Conservation (phyloP, 2,797 vertebrate species). For the Siniperca scherzeri region DNA sequence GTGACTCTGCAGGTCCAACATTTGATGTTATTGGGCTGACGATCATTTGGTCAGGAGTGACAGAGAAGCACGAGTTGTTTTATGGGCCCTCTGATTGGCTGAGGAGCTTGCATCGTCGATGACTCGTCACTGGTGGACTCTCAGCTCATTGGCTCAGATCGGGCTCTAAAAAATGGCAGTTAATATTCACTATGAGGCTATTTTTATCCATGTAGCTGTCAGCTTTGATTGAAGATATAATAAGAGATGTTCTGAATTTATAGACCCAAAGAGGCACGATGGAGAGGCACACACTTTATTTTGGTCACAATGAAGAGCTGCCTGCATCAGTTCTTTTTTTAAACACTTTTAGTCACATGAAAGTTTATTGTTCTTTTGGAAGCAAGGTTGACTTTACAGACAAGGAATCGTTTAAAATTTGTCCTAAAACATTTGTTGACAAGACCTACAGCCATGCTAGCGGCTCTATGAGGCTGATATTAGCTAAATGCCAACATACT, state of each 20-base stretch:
- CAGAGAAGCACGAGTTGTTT: conserved; percentile 1
- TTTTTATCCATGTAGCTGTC: conserved; percentile 74
- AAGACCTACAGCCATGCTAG: background rate
- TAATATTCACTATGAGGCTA: conserved; percentile 64
- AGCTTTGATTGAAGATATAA: conserved; percentile 67
- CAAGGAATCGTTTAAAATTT: background rate
- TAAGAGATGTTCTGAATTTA: conserved; percentile 47
- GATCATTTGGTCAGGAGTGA: conserved; percentile 33
- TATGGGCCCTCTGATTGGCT: conserved; percentile 55
- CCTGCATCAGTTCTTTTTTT: conserved; percentile 4
- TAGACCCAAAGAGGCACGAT: conserved; percentile 42
- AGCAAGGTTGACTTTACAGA: background rate
- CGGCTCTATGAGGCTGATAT: background rate
- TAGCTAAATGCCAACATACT: background rate
- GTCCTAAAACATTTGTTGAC: background rate
- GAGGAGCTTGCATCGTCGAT: background rate
- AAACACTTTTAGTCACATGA: background rate
- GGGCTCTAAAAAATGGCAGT: conserved; percentile 48
- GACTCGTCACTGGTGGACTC: conserved; percentile 35
- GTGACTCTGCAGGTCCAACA: conserved; percentile 57
- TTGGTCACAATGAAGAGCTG: conserved; percentile 35
- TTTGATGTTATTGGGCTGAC: conserved; percentile 51
- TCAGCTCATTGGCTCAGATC: conserved; percentile 55
- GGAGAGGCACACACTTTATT: conserved; percentile 34
- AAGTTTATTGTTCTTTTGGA: conserved; percentile 13